A percentile compares a stretch with the other conserved stretches of the same genome.
Evolutionary conservation across 1,140 invertebrate genomes (phyloP).

Genomic region (Orchestia grillus): DNA sequence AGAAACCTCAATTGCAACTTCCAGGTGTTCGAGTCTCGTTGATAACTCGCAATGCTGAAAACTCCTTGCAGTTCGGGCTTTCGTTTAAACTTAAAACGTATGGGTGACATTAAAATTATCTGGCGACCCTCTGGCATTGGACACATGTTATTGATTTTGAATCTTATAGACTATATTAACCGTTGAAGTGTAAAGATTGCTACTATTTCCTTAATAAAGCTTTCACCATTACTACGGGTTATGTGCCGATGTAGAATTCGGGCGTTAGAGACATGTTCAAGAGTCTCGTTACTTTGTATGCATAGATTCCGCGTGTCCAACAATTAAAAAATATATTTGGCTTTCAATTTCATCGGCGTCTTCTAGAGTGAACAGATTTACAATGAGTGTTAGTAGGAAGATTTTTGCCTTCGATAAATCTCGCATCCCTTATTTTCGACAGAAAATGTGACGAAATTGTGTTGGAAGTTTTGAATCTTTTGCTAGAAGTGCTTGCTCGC

Average conservation of each 20-base stretch:
- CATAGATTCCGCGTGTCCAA: too few relatives aligned
- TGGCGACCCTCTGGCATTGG: not conserved
- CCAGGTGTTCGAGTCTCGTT: not conserved
- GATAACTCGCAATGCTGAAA: not conserved
- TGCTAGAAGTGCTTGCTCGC: not conserved
- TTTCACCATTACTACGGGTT: too few relatives aligned
- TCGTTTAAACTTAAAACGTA: not conserved
- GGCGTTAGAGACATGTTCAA: too few relatives aligned
- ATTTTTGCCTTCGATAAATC: not conserved
- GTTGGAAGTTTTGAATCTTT: not conserved
- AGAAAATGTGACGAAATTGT: not conserved
- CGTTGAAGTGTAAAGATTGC: too few relatives aligned
- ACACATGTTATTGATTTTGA: not conserved
- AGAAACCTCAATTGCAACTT: not conserved
- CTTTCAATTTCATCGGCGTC: too few relatives aligned
- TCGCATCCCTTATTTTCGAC: not conserved
- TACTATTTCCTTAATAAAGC: too few relatives aligned
- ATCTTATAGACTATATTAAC: too few relatives aligned
- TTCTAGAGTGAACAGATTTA: too few relatives aligned
- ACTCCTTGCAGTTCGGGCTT: not conserved
- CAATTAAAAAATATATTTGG: too few relatives aligned
- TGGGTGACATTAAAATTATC: not conserved
- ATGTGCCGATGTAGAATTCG: too few relatives aligned
- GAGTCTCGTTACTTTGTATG: too few relatives aligned
- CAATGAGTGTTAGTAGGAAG: too few relatives aligned